Evolutionary conservation across 2,113 vertebrate species (phyloP).

Genomic region (Brachirus orientalis): DNA sequence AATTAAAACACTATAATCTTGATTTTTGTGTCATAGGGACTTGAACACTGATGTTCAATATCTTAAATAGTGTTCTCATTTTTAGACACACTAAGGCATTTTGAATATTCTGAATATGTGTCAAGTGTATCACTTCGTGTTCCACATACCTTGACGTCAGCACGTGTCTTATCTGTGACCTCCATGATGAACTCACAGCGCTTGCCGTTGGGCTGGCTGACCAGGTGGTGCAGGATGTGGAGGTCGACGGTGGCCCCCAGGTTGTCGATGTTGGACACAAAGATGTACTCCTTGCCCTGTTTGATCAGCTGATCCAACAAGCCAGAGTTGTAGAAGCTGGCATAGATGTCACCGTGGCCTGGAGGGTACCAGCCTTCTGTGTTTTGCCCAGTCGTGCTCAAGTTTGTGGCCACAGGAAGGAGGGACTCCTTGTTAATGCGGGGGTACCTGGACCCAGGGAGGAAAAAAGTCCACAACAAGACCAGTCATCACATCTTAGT

Average conservation of each 20-base stretch:
- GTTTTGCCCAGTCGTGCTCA: slow-evolving; percentile 88
- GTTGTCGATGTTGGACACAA: slow-evolving; percentile 99
- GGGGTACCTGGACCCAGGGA: slow-evolving; percentile 86
- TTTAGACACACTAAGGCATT: too few relatives aligned
- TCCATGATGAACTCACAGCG: slow-evolving; percentile 99
- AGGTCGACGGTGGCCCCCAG: slow-evolving; percentile 98
- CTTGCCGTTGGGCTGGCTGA: slow-evolving; percentile 92
- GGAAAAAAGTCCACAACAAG: not conserved
- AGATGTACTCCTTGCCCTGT: slow-evolving; percentile 97
- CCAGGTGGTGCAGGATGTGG: slow-evolving; percentile 95
- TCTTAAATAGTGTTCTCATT: too few relatives aligned
- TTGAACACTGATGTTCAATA: too few relatives aligned
- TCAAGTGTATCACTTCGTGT: not conserved
- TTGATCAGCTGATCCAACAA: slow-evolving; percentile 90
- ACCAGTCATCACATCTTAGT: too few relatives aligned
- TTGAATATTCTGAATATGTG: too few relatives aligned
- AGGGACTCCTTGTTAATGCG: slow-evolving; percentile 97
- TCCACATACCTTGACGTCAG: slow-evolving; percentile 92
- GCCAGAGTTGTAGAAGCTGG: slow-evolving; percentile 96
- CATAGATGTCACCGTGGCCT: slow-evolving; percentile 96
- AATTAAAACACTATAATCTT: too few relatives aligned
- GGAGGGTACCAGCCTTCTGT: slow-evolving; percentile 96
- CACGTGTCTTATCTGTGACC: slow-evolving; percentile 97
- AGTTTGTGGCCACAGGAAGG: slow-evolving; percentile 89
- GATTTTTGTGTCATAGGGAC: too few relatives aligned